phyloP scores from a whole-genome alignment of 2,113 vertebrate genomes.

The Dicentrarchus labrax region DNA sequence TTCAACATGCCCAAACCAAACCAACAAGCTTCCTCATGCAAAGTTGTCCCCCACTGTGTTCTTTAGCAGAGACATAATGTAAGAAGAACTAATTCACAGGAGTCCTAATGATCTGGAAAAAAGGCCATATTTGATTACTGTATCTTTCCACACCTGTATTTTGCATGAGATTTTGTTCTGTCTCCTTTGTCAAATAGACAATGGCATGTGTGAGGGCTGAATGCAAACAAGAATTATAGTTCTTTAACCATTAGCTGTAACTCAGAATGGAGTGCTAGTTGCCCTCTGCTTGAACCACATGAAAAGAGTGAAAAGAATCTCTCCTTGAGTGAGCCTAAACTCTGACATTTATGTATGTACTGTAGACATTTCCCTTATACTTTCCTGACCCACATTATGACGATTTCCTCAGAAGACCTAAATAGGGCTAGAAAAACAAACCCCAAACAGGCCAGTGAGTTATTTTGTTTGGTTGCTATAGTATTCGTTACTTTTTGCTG shows the following conservation, averaged over 20 bases:
- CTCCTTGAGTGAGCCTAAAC: constrained; percentile 9
- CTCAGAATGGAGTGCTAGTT: constrained; percentile 26
- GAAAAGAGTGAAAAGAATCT: constrained; percentile 9
- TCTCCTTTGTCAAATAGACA: background rate
- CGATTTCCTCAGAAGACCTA: background rate
- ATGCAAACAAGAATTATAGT: constrained; percentile 18
- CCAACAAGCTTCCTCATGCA: too few species aligned
- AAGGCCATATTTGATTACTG: background rate
- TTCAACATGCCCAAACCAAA: background rate
- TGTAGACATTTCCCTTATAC: background rate
- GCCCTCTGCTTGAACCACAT: constrained; percentile 11
- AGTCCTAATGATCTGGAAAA: background rate
- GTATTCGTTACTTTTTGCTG: constrained; percentile 34
- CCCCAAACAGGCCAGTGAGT: background rate
- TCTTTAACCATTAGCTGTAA: constrained; percentile 13
- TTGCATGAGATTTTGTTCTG: background rate
- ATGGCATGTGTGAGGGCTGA: background rate
- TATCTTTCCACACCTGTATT: background rate
- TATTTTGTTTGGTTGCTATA: constrained; percentile 50
- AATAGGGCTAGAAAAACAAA: background rate
- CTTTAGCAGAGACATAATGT: background rate
- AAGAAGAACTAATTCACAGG: accelerated
- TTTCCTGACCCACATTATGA: constrained; percentile 54
- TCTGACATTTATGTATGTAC: constrained; percentile 33
- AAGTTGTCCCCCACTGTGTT: background rate